Conservation (phyloP, 2,113 vertebrate species). For the Sceloporus tristichus region DNA sequence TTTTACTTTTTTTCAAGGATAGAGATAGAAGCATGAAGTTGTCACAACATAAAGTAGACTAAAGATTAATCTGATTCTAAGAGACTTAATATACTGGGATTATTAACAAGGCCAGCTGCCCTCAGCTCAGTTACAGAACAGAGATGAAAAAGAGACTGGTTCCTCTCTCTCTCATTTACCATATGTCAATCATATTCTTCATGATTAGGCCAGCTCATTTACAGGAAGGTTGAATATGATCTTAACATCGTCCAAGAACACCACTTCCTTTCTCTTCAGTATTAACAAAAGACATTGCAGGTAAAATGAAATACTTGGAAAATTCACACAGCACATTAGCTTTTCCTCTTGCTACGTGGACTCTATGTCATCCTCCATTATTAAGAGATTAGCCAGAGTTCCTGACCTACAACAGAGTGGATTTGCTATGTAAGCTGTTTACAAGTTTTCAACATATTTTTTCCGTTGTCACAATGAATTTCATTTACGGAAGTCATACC, state of each 20-base stretch:
- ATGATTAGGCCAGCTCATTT: not conserved
- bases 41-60: not conserved
- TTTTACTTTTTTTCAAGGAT: not conserved
- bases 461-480: not conserved
- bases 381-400: not conserved
- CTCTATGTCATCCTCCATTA: not conserved
- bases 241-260: not conserved
- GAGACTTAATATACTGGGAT: not conserved
- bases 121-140: not conserved
- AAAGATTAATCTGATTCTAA: not conserved
- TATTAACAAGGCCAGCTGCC: not conserved
- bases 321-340: not conserved
- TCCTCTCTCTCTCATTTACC: constrained; percentile 6
- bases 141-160: not conserved
- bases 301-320: not conserved
- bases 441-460: not conserved
- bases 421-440: not conserved
- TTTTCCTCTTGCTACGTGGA: not conserved
- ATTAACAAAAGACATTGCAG: not conserved
- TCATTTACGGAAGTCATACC: not conserved
- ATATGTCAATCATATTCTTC: constrained; percentile 17
- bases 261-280: not conserved
- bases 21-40: not conserved
- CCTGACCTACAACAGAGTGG: not conserved
- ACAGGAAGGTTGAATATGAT: not conserved